These are phyloP conservation scores for Epinephelus lanceolatus DNA, from an alignment of 2,113 vertebrate genomes.

Conservation along the genomic window DNA sequence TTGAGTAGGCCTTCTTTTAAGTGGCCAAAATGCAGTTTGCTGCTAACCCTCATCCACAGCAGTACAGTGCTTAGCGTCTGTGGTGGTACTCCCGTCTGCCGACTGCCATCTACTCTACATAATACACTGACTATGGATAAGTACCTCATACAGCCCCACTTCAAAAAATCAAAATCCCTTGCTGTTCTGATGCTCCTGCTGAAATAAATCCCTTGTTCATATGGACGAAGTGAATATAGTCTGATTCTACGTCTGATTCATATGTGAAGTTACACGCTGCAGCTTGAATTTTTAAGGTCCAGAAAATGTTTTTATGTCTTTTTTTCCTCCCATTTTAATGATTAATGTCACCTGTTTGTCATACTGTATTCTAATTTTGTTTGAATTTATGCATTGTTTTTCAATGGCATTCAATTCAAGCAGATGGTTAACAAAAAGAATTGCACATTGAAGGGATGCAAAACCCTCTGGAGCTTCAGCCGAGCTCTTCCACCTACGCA, in stretches of 20 bases:
- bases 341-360: not conserved
- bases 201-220: too few species aligned
- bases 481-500: conserved; percentile 44
- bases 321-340: not conserved
- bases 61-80: too few species aligned
- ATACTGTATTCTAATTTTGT: not conserved
- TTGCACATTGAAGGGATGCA: conserved; percentile 14
- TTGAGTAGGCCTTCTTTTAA: too few species aligned
- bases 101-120: too few species aligned
- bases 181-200: too few species aligned
- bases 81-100: too few species aligned
- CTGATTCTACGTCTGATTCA: not conserved
- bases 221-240: too few species aligned
- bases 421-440: conserved; percentile 27
- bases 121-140: too few species aligned
- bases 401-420: conserved; percentile 21
- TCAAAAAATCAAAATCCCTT: too few species aligned
- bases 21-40: too few species aligned
- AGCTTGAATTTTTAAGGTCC: not conserved
- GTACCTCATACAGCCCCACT: too few species aligned
- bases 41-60: too few species aligned
- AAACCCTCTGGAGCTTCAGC: conserved; percentile 26
- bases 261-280: not conserved
- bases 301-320: not conserved
- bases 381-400: not conserved